Conservation (phyloP, 2,113 vertebrate species). For the Galemys pyrenaicus region DNA sequence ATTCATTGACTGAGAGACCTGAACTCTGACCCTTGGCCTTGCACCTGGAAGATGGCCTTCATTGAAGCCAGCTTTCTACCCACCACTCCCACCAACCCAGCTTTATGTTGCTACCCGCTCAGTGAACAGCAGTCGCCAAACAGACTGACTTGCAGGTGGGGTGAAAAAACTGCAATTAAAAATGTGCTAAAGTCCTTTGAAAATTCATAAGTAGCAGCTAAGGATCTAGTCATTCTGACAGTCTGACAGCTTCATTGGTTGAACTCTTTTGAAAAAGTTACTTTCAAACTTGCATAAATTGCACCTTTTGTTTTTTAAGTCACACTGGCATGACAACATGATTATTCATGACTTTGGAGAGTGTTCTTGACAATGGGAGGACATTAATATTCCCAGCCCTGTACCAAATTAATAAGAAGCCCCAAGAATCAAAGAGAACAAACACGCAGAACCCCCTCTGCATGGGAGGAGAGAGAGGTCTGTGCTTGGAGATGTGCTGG, state of each 20-base stretch:
- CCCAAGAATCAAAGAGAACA: constrained; percentile 63
- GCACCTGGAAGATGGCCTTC: background rate
- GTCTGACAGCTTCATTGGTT: constrained; percentile 61
- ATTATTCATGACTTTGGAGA: constrained; percentile 73
- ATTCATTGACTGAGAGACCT: background rate
- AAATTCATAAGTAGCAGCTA: constrained; percentile 72
- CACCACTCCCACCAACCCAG: background rate
- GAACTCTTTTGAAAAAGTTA: constrained; percentile 71
- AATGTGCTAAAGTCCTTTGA: constrained; percentile 76
- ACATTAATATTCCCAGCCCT: constrained; percentile 33
- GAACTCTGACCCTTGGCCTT: background rate
- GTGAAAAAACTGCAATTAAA: constrained; percentile 66
- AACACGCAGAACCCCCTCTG: constrained; percentile 22
- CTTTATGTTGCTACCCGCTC: background rate
- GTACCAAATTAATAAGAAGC: constrained; percentile 56
- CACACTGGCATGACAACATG: constrained; percentile 54
- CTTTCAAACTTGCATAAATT: constrained; percentile 63
- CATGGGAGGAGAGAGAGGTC: background rate
- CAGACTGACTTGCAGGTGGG: constrained; percentile 23
- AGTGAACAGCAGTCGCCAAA: background rate
- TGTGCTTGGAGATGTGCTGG: constrained; percentile 23
- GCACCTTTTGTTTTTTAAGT: constrained; percentile 72
- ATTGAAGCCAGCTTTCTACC: background rate
- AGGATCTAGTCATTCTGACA: constrained; percentile 61
- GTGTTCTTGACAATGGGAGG: constrained; percentile 50